Conservation (phyloP, 1,140 invertebrate species). For the Ephestia elutella region DNA sequence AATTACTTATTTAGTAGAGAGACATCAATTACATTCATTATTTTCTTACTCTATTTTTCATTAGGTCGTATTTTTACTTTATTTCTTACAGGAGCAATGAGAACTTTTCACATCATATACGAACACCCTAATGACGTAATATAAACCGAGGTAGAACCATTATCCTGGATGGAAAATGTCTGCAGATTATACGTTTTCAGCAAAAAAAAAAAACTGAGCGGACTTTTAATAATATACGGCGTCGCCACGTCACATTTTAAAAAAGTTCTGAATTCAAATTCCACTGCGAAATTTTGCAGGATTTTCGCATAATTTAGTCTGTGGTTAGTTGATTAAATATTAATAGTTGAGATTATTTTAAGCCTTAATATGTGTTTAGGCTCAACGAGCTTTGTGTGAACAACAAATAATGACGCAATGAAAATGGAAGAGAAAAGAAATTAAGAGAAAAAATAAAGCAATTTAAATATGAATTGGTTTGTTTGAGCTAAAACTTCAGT, state of each 20-base stretch:
- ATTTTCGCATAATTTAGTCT: neutral
- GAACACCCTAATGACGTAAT: neutral
- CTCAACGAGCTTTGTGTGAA: neutral
- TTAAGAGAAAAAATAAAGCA: no score
- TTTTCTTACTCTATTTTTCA: no score
- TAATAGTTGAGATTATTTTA: neutral
- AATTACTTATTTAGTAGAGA: no score
- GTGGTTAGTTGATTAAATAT: neutral
- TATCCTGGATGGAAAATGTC: conserved; percentile 1
- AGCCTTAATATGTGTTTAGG: neutral
- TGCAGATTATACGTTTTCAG: neutral
- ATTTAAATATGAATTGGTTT: no score
- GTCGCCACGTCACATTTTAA: conserved; percentile 1
- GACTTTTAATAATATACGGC: conserved; percentile 1
- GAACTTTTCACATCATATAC: neutral
- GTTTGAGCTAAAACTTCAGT: no score
- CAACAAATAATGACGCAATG: no score
- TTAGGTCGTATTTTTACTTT: no score
- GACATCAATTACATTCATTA: no score
- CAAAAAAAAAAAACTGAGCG: neutral
- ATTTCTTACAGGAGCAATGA: no score
- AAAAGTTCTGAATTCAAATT: neutral
- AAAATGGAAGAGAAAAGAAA: no score
- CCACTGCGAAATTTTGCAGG: neutral
- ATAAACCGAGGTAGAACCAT: conserved; percentile 1